Evolutionary conservation across 2,113 vertebrate genomes (phyloP), one percentile per base, ranked within the genome.

Genomic region (Coptodon bakossiorum): DNA sequence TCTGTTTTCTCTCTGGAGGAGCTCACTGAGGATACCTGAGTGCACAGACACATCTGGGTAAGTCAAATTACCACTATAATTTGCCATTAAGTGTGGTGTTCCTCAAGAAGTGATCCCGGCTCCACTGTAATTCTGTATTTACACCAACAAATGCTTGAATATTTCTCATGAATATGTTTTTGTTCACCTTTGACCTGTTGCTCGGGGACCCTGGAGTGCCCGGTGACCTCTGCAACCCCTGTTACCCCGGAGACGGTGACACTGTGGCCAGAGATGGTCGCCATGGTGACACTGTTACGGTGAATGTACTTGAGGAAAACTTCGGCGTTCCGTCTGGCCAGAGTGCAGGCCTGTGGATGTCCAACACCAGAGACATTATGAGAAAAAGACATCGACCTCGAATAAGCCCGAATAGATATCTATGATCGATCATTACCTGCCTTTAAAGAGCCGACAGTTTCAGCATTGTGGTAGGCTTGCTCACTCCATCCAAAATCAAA

Each of bases 241-340:
- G 89, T 90, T 2, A 90, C 92, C 57, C 92, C 92, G 0, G 94
- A 90, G 95, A 98, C 98, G 88, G 97, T 98, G 95, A 98, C 96
- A 0, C 97, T 98, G 96, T 99, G 99, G 80, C 98, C 97, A 52
- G 99, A 98, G 96, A 99, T 99, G 95, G 92, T 96, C 0, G 95
- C 98, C 98, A 99, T 99, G 96, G 98, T 99, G 93, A 98, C 98
- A 0, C 98, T 99, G 96, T 99, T 99, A 86, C 98, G 96, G 93
- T 99, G 98, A 95, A 99, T 99, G 95, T 99, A 99, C 95, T 99
- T 99, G 83, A 99, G 97, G 91, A 99, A 99, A 14, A 99, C 99
- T 84, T 99, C 98, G 0, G 99, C 98, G 0, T 99, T 99, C 45
- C 99, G 95, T 84, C 99, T 95, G 3, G 98, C 99, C 90, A 99